Conservation (phyloP, 2,113 vertebrate genomes). For the Cyrtonyx montezumae region DNA sequence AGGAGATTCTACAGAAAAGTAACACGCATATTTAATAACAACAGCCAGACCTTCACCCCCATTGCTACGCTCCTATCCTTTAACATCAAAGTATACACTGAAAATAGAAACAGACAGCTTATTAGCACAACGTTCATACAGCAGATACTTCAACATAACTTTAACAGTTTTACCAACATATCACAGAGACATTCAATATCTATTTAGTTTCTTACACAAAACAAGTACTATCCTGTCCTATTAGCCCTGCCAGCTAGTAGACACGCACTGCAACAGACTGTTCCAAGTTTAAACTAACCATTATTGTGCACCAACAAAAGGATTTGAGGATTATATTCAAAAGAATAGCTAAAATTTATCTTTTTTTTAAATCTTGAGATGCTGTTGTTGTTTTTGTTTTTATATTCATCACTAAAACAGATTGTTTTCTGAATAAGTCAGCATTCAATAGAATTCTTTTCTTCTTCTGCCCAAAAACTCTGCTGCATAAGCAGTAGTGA, state of each 20-base stretch:
- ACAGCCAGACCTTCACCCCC: neutral
- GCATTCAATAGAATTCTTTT: neutral
- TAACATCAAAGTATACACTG: fast-evolving
- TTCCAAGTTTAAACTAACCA: neutral
- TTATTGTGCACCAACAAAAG: neutral
- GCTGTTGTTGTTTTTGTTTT: neutral
- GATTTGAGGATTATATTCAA: neutral
- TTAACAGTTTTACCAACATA: neutral
- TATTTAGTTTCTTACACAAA: neutral
- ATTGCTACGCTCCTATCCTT: neutral
- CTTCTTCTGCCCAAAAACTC: neutral
- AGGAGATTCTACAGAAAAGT: constrained; percentile 83
- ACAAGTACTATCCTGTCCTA: neutral
- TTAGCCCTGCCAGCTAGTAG: neutral
- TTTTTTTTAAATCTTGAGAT: too few species aligned
- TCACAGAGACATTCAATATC: neutral
- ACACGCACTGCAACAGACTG: neutral
- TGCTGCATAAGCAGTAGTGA: fast-evolving
- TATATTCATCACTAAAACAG: neutral
- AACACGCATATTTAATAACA: neutral
- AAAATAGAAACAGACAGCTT: fast-evolving
- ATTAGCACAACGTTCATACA: neutral
- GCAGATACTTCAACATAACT: neutral
- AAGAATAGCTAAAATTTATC: neutral
- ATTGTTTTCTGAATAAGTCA: neutral